A percentile compares a stretch with the other conserved stretches of the same genome.
phyloP scores from a whole-genome alignment of 2,113 vertebrate species.

The Galeopterus variegatus region DNA sequence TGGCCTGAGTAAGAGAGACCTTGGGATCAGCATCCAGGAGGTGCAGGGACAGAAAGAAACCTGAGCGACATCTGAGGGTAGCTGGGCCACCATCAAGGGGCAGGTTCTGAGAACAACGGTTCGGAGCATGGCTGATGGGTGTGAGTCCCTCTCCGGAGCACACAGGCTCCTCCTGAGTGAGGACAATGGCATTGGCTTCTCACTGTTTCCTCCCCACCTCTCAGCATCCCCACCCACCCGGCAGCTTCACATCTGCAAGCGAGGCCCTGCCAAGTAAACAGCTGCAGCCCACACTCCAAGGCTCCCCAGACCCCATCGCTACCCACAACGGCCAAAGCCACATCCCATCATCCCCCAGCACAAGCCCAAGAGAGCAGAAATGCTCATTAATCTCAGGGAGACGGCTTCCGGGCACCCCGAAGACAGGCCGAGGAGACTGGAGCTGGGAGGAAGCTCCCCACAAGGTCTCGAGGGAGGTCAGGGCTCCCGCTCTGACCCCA shows the following conservation, averaged over 20 bases:
- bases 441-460: conserved; percentile 25
- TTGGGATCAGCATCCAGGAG: conserved; percentile 49
- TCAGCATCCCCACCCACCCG: background rate
- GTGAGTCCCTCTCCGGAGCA: background rate
- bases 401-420: conserved; percentile 67
- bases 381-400: conserved; percentile 71
- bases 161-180: background rate
- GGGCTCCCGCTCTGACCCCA: background rate
- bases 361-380: conserved; percentile 25
- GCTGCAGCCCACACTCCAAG: conserved; percentile 77
- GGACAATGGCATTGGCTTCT: background rate
- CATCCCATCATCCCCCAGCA: conserved; percentile 70
- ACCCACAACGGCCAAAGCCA: conserved; percentile 77
- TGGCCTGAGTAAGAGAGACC: conserved; percentile 48
- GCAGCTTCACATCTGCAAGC: conserved; percentile 74
- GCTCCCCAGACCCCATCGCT: conserved; percentile 76
- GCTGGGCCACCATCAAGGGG: background rate
- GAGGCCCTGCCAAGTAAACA: conserved; percentile 77
- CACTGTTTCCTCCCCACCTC: background rate
- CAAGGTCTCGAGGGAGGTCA: conserved; percentile 14
- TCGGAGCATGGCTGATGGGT: background rate
- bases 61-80: background rate
- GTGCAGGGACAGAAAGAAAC: background rate
- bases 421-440: conserved; percentile 70
- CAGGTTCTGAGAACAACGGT: background rate